These are phyloP conservation scores for Spialia ferax DNA, from an alignment of 2,888 invertebrate species.

Conservation along the genomic window DNA sequence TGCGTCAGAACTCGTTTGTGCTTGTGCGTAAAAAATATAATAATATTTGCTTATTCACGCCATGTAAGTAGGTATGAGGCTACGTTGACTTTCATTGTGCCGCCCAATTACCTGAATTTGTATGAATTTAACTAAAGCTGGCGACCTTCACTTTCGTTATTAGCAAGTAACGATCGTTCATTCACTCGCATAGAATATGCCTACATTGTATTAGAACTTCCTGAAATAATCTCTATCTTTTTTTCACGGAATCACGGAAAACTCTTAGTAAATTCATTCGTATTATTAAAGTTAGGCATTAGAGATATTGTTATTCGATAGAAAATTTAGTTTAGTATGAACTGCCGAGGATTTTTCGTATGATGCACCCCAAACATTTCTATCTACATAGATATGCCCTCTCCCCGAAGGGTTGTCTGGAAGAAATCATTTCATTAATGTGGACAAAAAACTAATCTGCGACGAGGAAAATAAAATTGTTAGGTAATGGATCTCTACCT, in stretches of 20 bases:
- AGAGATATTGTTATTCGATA: no score
- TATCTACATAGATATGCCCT: no score
- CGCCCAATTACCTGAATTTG: conserved; percentile 12
- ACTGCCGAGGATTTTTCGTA: no score
- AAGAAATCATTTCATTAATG: not conserved
- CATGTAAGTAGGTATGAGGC: not conserved
- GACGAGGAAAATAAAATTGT: no score
- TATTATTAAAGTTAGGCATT: no score
- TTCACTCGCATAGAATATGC: conserved; percentile 41
- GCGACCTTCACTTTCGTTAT: conserved; percentile 10
- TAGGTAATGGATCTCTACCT: no score
- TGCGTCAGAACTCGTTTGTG: no score
- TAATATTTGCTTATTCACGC: conserved; percentile 3
- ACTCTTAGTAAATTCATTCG: no score
- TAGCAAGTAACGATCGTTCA: conserved; percentile 36
- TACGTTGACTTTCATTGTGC: conserved; percentile 9
- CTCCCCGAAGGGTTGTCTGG: no score
- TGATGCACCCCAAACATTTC: no score
- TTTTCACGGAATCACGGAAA: not conserved
- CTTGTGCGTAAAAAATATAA: not conserved
- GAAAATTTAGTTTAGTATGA: no score
- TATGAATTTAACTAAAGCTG: conserved; percentile 12
- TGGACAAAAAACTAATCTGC: not conserved
- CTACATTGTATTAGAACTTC: conserved; percentile 45
- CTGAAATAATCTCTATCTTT: conserved; percentile 38